phyloP scores from a whole-genome alignment of 2,888 invertebrate species.

The Cryptocheilus praepositus region DNA sequence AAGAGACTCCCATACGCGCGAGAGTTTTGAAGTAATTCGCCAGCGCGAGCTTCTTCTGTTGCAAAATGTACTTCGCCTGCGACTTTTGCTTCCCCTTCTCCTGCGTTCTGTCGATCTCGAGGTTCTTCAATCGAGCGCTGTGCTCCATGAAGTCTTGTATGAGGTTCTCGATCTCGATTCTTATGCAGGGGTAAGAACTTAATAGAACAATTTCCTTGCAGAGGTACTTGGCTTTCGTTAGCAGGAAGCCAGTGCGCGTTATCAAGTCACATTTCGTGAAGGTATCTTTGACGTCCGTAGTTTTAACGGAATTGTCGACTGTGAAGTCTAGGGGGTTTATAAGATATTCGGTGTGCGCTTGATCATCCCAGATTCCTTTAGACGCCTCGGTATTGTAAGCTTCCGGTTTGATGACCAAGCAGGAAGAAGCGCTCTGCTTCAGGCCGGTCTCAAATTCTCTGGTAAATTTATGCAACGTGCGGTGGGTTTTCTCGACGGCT shows the following conservation, averaged over 20 bases:
- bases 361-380: slow-evolving; percentile 69
- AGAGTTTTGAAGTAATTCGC: slow-evolving; percentile 91
- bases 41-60: slow-evolving; percentile 89
- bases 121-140: slow-evolving; percentile 81
- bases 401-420: slow-evolving; percentile 70
- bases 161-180: slow-evolving; percentile 81
- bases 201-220: slow-evolving; percentile 80
- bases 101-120: slow-evolving; percentile 77
- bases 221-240: slow-evolving; percentile 80
- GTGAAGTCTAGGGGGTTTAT: slow-evolving; percentile 72
- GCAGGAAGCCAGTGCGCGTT: slow-evolving; percentile 74
- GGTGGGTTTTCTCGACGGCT: slow-evolving; percentile 91
- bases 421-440: slow-evolving; percentile 59
- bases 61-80: slow-evolving; percentile 87
- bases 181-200: slow-evolving; percentile 79
- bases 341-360: slow-evolving; percentile 63
- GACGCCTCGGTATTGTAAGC: slow-evolving; percentile 67
- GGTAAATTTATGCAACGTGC: slow-evolving; percentile 89
- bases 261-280: slow-evolving; percentile 63
- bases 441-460: slow-evolving; percentile 86
- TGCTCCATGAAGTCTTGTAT: slow-evolving; percentile 82
- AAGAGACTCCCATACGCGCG: slow-evolving; percentile 85
- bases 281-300: background rate
- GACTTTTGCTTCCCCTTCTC: slow-evolving; percentile 86
- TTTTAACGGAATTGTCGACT: slow-evolving; percentile 35